A percentile compares a stretch with the other conserved stretches of the same genome.
Evolutionary conservation across 2,888 invertebrate genomes (phyloP).

Genomic region (Cataglyphis altisquamis): DNA sequence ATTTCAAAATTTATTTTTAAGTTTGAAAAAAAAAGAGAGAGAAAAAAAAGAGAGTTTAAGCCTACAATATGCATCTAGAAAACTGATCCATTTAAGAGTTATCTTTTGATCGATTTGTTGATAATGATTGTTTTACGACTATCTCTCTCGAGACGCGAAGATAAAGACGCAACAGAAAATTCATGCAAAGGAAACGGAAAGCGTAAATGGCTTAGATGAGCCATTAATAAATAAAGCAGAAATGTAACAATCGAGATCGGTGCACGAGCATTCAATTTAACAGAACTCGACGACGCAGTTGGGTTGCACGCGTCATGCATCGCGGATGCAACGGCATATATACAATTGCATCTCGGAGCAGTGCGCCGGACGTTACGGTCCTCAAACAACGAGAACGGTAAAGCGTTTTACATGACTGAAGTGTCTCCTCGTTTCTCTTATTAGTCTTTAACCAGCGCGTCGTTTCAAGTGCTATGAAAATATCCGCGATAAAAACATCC

Average conservation of each 20-base stretch:
- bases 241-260: conserved; percentile 36
- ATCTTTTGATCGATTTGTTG: neutral
- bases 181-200: conserved; percentile 13
- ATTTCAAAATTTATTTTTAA: conserved; percentile 17
- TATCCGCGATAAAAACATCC: conserved; percentile 18
- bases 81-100: conserved; percentile 13
- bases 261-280: conserved; percentile 61
- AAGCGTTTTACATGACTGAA: conserved; percentile 68
- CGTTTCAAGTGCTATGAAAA: conserved; percentile 18
- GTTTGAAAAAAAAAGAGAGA: neutral
- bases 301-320: conserved; percentile 60
- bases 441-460: neutral
- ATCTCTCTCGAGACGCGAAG: conserved; percentile 1
- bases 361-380: conserved; percentile 56
- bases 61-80: neutral
- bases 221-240: neutral
- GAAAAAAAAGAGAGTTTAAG: neutral
- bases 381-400: conserved; percentile 59
- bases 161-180: neutral
- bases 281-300: conserved; percentile 50
- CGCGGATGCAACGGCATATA: conserved; percentile 55
- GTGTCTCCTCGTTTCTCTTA: conserved; percentile 47
- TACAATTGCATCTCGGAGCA: conserved; percentile 48
- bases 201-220: neutral
- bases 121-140: neutral